Base-by-base conservation (phyloP, 2,888 invertebrate species). In the Plagodis pulveraria region DNA sequence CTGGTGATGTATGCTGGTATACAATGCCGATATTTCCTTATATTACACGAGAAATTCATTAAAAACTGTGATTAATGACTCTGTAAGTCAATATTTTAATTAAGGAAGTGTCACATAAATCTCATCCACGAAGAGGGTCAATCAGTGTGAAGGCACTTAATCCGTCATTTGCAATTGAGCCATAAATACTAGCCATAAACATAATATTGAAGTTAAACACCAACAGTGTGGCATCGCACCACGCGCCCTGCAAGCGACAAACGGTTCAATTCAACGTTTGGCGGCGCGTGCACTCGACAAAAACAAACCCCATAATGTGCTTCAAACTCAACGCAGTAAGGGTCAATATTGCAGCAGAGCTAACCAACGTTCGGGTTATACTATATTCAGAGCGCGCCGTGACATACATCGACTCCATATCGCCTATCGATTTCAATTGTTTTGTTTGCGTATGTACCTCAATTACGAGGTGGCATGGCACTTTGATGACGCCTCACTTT, bases 361-460 rank as follows among this genome's bases (percentile, higher is more conserved):
- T 44, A 7, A 44, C 12, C n/a, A 45, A 8, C 9, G 9, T 9
- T 9, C 45, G 11, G 32, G 35, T 8, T 9, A 35, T 10, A 41
- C 22, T 50, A 32, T 45, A 53, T 58, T 58, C 58, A 53, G 49
- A 52, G 32, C 52, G 35, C 52, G 40, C 35, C 8, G 35, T 12
- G 51, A 48, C 50, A 55, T 50, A 62, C 57, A 45, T 50, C 53
- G 42, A 12, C 51, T 38, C 11, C 54, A 45, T 64, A 67, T 34
- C 62, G 60, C 56, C 56, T 51, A 65, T 65, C 66, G 64, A 67
- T 67, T 70, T 67, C 61, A 70, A 72, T 71, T 66, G 67, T 69
- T 71, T 68, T 70, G 69, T 71, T 70, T 67, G 58, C 56, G 56
- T 65, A 22, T 22, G 4, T 22, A 57, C 50, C 63, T 60, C 56